Conservation (phyloP, 2,797 vertebrate genomes). For the Carapus acus region DNA sequence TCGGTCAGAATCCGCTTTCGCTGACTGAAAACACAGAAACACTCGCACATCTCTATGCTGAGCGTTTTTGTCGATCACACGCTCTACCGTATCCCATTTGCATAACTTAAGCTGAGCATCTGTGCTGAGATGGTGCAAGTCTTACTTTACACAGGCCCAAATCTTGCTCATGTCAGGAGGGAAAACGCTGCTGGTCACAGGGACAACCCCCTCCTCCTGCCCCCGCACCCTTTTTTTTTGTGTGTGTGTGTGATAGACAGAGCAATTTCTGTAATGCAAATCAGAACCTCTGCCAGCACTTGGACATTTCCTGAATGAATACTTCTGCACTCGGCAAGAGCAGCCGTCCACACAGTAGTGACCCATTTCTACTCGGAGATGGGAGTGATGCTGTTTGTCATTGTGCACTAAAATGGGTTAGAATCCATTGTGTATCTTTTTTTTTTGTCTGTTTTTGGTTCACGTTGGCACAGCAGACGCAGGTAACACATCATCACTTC, state of each 20-base stretch:
- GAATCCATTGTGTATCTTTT: no score
- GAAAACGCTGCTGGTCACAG: slow-evolving; percentile 22
- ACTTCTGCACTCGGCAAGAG: background rate
- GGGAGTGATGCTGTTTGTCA: no score
- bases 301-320: slow-evolving; percentile 12
- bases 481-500: no score
- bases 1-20: no score
- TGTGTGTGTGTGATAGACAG: no score
- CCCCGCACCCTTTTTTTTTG: no score
- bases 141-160: slow-evolving; percentile 17
- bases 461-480: no score
- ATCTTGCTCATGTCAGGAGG: slow-evolving; percentile 9
- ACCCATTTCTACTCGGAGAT: slow-evolving; percentile 17
- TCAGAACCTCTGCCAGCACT: background rate
- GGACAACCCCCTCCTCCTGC: slow-evolving; percentile 8
- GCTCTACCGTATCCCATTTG: background rate
- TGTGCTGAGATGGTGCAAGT: slow-evolving; percentile 2
- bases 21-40: background rate
- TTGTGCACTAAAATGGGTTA: no score
- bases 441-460: no score
- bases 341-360: background rate
- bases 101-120: background rate
- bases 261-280: no score
- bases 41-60: background rate
- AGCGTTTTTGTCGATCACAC: background rate